A percentile compares a stretch with the other conserved stretches of the same genome.
These are phyloP conservation scores for Raja brachyura DNA, from an alignment of 2,113 vertebrate genomes.

Conservation along the genomic window DNA sequence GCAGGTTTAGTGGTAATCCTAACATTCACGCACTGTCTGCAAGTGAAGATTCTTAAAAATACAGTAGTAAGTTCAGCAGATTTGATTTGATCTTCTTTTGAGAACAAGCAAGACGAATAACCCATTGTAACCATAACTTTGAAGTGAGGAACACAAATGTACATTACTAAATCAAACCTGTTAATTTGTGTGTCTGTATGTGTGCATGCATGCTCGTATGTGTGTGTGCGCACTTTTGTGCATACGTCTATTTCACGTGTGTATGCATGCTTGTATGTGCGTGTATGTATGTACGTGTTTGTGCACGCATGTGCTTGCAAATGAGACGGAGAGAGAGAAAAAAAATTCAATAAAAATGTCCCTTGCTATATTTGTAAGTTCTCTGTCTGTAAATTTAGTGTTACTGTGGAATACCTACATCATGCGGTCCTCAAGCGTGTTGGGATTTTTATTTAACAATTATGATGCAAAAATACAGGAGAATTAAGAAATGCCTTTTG, in stretches of 20 bases:
- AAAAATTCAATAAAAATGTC: background rate
- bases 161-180: background rate
- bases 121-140: background rate
- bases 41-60: background rate
- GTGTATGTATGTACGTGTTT: too few species aligned
- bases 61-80: background rate
- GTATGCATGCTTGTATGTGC: too few species aligned
- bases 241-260: too few species aligned
- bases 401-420: background rate
- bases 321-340: too few species aligned
- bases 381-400: background rate
- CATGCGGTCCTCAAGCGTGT: background rate
- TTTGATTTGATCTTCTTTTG: background rate
- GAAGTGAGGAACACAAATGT: slow-evolving; percentile 28
- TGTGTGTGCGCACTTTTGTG: too few species aligned
- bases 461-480: background rate
- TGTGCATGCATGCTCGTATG: background rate
- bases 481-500: slow-evolving; percentile 26
- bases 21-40: background rate
- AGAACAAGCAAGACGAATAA: background rate
- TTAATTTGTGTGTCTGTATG: background rate
- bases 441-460: background rate
- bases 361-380: background rate
- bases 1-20: background rate
- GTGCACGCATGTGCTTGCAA: background rate